Base-by-base conservation (phyloP, 1,140 invertebrate genomes). In the Drosophila kohkoa region DNA sequence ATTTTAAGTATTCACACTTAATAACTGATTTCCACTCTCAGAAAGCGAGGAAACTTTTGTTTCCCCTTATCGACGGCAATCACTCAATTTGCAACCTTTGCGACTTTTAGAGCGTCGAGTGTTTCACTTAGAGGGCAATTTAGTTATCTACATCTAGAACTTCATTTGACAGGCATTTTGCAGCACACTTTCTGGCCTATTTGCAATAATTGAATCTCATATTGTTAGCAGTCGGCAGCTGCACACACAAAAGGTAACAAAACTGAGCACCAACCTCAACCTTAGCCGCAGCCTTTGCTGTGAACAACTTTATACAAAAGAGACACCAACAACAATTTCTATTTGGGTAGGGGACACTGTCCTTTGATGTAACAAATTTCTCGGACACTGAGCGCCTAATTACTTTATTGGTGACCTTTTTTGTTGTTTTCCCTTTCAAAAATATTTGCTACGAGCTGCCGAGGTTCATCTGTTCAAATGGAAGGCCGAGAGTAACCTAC, bases 391-490 rank as follows among this genome's bases (percentile, higher is more conserved):
- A 88, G 83, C 83, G 73, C 74, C 85, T 88, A 88, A 88, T 88
- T 88, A 88, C 83, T 88, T 88, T 89, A 88, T 88, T 88, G 83
- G 83, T 80, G 83, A 76, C 83, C 83, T 78, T 88, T 87, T 76
- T 72, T 68, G 82, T 48, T 52, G 13, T 20, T 35, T 16, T 15
- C 1, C 35, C 46, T 6, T 15, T 30, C 35, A n/a, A 57, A 41
- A 38, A 57, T 57, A 38, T 62, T 68, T 74, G 38, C 57, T 45
- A 48, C 57, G 45, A 72, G 58, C 62, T 66, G 69, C 43, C 38
- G 30, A 45, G 30, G 38, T 54, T 58, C 54, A 60, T 67, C 63
- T 58, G 32, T 38, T 35, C 5, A 13, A 3, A 3, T 8, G 13
- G 25, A 11, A 5, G 46, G 2, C 11, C 41, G 49, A 35, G 35